A percentile compares a stretch with the other conserved stretches of the same genome.
Conservation (phyloP, 53 echinoderm and acorn worm species). For the Temnopleurus reevesii region DNA sequence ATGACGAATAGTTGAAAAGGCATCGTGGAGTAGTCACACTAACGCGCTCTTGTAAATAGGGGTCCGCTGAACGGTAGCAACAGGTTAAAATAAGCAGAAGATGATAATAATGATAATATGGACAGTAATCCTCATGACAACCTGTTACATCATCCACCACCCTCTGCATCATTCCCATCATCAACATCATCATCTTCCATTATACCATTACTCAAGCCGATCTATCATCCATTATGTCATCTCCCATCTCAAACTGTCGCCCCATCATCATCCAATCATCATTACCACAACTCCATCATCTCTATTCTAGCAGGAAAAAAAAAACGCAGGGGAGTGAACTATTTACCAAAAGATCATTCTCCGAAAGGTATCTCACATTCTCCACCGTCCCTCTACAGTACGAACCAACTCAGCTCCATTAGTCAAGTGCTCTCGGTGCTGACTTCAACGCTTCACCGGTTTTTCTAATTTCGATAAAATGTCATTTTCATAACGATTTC, state of each 20-base stretch:
- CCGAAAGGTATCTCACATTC: background rate
- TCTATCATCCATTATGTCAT: background rate
- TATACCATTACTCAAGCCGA: background rate
- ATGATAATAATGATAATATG: too few species aligned
- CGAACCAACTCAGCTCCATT: background rate
- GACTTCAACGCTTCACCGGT: background rate
- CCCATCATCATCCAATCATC: background rate
- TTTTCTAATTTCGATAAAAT: conserved; percentile 41
- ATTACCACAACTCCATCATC: background rate
- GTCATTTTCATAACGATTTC: conserved; percentile 28
- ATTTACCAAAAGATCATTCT: background rate
- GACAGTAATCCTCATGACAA: too few species aligned
- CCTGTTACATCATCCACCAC: background rate
- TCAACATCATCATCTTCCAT: background rate
- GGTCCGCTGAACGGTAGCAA: too few species aligned
- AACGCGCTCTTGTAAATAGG: too few species aligned
- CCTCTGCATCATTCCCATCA: background rate
- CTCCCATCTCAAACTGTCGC: background rate
- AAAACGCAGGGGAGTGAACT: background rate
- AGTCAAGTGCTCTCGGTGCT: background rate
- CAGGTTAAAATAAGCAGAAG: too few species aligned
- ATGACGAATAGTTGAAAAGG: background rate
- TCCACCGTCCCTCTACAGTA: background rate
- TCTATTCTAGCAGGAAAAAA: background rate
- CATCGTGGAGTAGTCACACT: too few species aligned